A percentile compares a stretch with the other conserved stretches of the same genome.
Evolutionary conservation across 2,888 invertebrate species (phyloP).

Genomic region (Erebia aethiops): DNA sequence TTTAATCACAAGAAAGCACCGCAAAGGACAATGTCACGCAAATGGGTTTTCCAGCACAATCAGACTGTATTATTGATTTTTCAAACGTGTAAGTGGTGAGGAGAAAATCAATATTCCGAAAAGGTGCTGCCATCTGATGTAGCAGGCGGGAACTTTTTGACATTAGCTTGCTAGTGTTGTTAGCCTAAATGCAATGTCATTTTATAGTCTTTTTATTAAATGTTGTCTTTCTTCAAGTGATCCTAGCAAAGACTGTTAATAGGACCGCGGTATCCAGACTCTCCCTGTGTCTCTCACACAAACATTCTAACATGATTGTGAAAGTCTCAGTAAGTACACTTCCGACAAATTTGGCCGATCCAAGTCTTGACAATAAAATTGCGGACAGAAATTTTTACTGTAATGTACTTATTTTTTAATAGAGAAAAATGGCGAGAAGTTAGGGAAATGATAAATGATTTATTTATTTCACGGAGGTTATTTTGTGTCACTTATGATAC

Average conservation of each 20-base stretch:
- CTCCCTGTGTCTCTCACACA: too few relatives aligned
- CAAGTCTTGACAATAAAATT: too few relatives aligned
- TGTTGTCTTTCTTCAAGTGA: background rate
- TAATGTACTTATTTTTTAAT: too few relatives aligned
- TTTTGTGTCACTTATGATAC: too few relatives aligned
- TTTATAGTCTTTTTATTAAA: background rate
- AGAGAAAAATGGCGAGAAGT: too few relatives aligned
- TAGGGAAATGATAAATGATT: too few relatives aligned
- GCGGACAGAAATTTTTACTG: too few relatives aligned
- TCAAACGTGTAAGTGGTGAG: constrained; percentile 49
- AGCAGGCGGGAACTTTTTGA: constrained; percentile 1
- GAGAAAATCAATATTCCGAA: constrained; percentile 70
- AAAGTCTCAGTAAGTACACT: too few relatives aligned
- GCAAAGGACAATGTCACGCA: constrained; percentile 49
- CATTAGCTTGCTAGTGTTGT: constrained; percentile 14
- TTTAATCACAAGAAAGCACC: constrained; percentile 46
- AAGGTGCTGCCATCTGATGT: constrained; percentile 64
- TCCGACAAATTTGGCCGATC: too few relatives aligned
- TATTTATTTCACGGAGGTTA: too few relatives aligned
- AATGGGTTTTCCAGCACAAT: constrained; percentile 63
- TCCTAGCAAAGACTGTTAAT: background rate
- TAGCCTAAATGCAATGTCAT: background rate
- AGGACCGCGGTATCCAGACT: too few relatives aligned
- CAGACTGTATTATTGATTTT: constrained; percentile 71
- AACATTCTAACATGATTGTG: too few relatives aligned